phyloP scores from a whole-genome alignment of 2,113 vertebrate genomes.

The Enhydra lutris region DNA sequence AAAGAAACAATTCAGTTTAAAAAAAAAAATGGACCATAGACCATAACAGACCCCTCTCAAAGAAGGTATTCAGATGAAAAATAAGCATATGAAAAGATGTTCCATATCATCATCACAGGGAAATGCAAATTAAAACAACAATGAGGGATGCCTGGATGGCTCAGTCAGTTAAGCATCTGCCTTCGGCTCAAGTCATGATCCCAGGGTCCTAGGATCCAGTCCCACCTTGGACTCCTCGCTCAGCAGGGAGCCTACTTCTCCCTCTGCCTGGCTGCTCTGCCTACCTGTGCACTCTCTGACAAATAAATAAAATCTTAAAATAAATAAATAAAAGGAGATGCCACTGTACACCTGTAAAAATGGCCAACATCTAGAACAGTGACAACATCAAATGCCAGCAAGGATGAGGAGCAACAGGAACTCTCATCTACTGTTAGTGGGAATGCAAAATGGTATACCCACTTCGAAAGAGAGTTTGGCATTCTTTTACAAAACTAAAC shows the following conservation, averaged over 20 bases:
- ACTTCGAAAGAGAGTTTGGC: neutral
- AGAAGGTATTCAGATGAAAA: neutral
- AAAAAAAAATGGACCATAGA: neutral
- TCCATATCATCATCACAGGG: neutral
- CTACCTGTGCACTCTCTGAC: neutral
- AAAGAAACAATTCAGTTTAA: neutral
- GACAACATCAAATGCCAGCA: neutral
- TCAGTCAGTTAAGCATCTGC: too few relatives aligned
- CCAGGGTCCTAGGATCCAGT: neutral
- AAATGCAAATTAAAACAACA: neutral
- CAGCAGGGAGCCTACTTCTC: neutral
- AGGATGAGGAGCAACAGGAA: neutral
- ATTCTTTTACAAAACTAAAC: neutral
- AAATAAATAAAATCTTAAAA: neutral
- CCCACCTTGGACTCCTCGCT: neutral
- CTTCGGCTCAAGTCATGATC: too few relatives aligned
- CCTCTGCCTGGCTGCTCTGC: neutral
- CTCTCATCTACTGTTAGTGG: neutral
- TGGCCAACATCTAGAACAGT: neutral
- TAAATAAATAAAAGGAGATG: neutral
- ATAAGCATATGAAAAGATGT: neutral
- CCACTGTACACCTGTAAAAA: neutral
- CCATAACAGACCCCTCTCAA: neutral
- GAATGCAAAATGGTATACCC: neutral
- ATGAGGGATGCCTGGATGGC: too few relatives aligned